A percentile compares a stretch with the other conserved stretches of the same genome.
phyloP scores from a whole-genome alignment of 2,888 invertebrate species.

The Pterobdella sp. region DNA sequence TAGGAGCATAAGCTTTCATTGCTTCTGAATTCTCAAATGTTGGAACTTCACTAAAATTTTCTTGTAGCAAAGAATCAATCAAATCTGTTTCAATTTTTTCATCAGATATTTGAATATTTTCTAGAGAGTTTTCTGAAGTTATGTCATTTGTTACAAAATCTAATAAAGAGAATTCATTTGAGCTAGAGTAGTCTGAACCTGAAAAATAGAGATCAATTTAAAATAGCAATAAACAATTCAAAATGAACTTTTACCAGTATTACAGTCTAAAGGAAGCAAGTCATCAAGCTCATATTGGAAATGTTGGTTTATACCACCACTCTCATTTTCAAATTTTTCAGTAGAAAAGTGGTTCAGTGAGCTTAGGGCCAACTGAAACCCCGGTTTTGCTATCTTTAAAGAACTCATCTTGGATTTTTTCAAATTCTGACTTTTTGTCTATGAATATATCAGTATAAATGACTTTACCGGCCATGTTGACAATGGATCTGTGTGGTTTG shows the following conservation, averaged over 20 bases:
- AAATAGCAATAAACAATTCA: too few relatives aligned
- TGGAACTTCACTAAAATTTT: background rate
- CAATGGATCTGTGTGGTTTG: background rate
- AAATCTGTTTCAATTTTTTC: background rate
- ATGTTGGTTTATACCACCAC: background rate
- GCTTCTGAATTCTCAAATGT: background rate
- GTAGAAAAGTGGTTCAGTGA: background rate
- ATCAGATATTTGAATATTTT: background rate
- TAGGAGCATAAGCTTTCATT: conserved; percentile 5
- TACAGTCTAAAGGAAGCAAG: too few relatives aligned
- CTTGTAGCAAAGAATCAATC: background rate
- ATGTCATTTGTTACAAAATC: background rate
- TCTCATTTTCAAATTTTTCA: background rate
- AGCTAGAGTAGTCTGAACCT: too few relatives aligned
- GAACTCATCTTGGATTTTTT: too few relatives aligned
- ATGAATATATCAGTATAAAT: background rate
- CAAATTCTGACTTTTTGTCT: background rate
- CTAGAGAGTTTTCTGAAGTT: background rate
- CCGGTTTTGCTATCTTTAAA: too few relatives aligned
- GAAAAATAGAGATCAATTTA: too few relatives aligned
- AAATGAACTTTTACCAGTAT: too few relatives aligned
- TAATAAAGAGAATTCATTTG: too few relatives aligned
- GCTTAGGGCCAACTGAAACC: too few relatives aligned
- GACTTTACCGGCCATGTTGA: background rate
- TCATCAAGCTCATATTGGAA: conserved; percentile 7